These are phyloP conservation scores for Kryptopterus vitreolus DNA, from an alignment of 2,797 vertebrate species.

Conservation along the genomic window DNA sequence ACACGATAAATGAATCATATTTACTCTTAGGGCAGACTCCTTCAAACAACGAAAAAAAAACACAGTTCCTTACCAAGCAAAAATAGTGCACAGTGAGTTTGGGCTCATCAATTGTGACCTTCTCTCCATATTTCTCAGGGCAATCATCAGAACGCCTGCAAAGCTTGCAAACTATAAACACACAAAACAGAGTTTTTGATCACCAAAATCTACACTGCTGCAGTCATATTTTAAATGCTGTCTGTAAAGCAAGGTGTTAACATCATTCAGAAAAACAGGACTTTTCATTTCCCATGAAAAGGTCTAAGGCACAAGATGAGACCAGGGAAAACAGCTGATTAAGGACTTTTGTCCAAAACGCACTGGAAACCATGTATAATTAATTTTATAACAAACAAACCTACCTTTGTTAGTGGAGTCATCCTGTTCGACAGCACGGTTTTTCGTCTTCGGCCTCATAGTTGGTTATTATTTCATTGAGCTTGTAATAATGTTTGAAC, in stretches of 20 bases:
- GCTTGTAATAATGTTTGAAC: neutral
- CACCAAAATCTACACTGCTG: neutral
- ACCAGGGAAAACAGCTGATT: neutral
- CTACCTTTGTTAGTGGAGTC: neutral
- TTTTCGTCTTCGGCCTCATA: slow-evolving; percentile 9
- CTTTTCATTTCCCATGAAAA: neutral
- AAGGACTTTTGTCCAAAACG: no score
- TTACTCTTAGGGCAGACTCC: neutral
- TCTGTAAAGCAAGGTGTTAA: no score
- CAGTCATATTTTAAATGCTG: no score
- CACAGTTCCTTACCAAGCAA: slow-evolving; percentile 84
- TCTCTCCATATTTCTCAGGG: slow-evolving; percentile 89
- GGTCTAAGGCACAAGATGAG: neutral
- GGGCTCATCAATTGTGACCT: slow-evolving; percentile 76
- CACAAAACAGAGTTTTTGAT: neutral
- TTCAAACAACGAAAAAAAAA: neutral
- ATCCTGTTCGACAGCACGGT: neutral
- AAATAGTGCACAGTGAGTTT: slow-evolving; percentile 89
- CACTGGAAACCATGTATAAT: neutral
- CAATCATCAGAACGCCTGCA: slow-evolving; percentile 84
- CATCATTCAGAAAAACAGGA: neutral
- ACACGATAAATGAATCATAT: slow-evolving; percentile 39
- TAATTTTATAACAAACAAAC: neutral
- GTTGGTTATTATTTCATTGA: no score
- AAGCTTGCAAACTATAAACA: slow-evolving; percentile 81